Evolutionary conservation across 2,113 vertebrate species (phyloP), one percentile per base, ranked within the genome.

Genomic region (Triplophysa siluroides): DNA sequence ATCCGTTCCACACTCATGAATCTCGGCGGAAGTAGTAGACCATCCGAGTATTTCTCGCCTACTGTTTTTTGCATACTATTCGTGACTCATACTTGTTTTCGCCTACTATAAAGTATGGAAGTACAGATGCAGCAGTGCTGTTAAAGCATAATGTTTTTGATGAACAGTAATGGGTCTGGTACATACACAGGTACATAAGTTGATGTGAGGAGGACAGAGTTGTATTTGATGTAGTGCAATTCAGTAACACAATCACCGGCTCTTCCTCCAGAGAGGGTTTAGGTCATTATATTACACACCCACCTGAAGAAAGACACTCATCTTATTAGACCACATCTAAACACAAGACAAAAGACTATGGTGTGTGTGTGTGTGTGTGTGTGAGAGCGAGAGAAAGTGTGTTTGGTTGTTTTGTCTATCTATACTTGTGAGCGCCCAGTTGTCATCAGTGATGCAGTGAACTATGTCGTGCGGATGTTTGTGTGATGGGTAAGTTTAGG

Each of bases 211-310:
- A 50, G 12, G 47, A 50, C 47, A 14, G 47, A 13, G 13, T 0
- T 50, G 47, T 50, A 50, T 50, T 50, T 50, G 47, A 50, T 50
- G 16, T 56, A n/a, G 19, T 3, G 52, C 19, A 19, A 5, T 56
- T 56, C 18, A 18, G 5, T n/a, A 56, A 56, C 52, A 8, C 52
- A 56, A n/a, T 19, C 52, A 56, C 13, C 19, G 52, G 18, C 52
- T 19, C 19, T 56, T 19, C 50, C 54, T 56, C 54, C 7, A 56
- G 54, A 56, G 43, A 66, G 67, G 74, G 76, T 63, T 11, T 76
- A 56, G 10, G 80, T 91, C 83, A 85, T 83, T 83, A 88, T 85
- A 78, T 88, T 89, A 87, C 84, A 89, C 82, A 79, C 70, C 75
- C 64, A 81, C 83, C 19, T 83, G 88, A 79, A 66, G 0, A 80